Conservation (phyloP, 1,140 invertebrate genomes). For the Parapsyche elsis region DNA sequence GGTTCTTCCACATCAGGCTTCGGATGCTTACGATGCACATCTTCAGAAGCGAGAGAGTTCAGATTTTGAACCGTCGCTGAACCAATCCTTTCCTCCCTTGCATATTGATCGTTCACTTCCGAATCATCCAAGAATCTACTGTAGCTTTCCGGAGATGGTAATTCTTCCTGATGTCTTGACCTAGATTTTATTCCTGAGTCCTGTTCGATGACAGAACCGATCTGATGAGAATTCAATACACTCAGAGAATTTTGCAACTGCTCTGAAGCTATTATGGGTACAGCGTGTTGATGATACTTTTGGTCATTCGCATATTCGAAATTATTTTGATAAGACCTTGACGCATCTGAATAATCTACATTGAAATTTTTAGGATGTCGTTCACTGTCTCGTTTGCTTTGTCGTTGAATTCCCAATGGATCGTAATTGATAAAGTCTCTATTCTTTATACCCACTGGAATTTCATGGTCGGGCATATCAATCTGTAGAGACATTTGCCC, state of each 20-base stretch:
- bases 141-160: not conserved
- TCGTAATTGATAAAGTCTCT: slow-evolving; percentile 38
- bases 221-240: slow-evolving; percentile 62
- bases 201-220: slow-evolving; percentile 65
- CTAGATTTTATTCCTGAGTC: slow-evolving; percentile 59
- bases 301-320: slow-evolving; percentile 38
- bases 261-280: slow-evolving; percentile 50
- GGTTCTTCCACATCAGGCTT: slow-evolving; percentile 61
- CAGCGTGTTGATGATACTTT: slow-evolving; percentile 29
- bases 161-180: slow-evolving; percentile 39
- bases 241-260: slow-evolving; percentile 59
- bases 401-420: not conserved
- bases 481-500: slow-evolving; percentile 55
- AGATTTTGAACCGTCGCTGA: slow-evolving; percentile 59
- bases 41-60: slow-evolving; percentile 58
- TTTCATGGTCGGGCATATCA: slow-evolving; percentile 44
- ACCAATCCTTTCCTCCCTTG: slow-evolving; percentile 55
- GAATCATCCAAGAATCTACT: not conserved
- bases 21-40: slow-evolving; percentile 59
- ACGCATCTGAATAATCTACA: not conserved
- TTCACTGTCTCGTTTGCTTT: slow-evolving; percentile 7
- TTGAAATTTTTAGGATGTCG: slow-evolving; percentile 27
- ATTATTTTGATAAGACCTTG: slow-evolving; percentile 32
- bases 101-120: slow-evolving; percentile 39
- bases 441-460: slow-evolving; percentile 36